Conservation (phyloP, 2,113 vertebrate genomes). For the Labrus mixtus region DNA sequence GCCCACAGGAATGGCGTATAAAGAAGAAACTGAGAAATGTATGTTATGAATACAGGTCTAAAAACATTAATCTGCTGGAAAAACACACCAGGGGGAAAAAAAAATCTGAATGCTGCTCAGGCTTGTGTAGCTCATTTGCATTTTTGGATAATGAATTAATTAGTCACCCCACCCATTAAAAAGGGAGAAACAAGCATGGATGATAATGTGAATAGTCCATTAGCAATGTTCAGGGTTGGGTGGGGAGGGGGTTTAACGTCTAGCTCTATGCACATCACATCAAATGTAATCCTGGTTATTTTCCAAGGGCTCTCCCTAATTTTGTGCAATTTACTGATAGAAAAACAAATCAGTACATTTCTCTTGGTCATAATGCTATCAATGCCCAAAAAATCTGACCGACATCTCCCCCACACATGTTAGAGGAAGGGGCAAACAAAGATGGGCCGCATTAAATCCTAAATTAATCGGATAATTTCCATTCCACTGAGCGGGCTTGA, state of each 20-base stretch:
- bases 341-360: constrained; percentile 11
- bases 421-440: constrained; percentile 41
- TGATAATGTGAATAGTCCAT: constrained; percentile 69
- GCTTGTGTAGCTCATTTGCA: constrained; percentile 79
- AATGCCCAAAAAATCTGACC: background rate
- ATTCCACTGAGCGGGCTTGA: constrained; percentile 58
- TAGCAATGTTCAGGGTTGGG: constrained; percentile 52
- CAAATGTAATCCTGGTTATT: constrained; percentile 38
- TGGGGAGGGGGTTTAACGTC: constrained; percentile 29
- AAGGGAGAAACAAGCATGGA: constrained; percentile 63
- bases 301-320: constrained; percentile 7
- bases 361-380: constrained; percentile 20
- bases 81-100: constrained; percentile 49
- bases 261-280: constrained; percentile 22
- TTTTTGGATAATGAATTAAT: constrained; percentile 85
- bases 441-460: constrained; percentile 42
- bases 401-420: background rate
- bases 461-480: constrained; percentile 69
- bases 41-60: constrained; percentile 5
- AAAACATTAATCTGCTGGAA: constrained; percentile 28
- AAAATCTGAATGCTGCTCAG: constrained; percentile 51
- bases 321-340: constrained; percentile 5
- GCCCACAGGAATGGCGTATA: background rate
- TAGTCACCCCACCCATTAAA: constrained; percentile 79
- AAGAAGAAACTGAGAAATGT: background rate